Base-by-base conservation (phyloP, 2,797 vertebrate genomes). In the Coilia nasus region DNA sequence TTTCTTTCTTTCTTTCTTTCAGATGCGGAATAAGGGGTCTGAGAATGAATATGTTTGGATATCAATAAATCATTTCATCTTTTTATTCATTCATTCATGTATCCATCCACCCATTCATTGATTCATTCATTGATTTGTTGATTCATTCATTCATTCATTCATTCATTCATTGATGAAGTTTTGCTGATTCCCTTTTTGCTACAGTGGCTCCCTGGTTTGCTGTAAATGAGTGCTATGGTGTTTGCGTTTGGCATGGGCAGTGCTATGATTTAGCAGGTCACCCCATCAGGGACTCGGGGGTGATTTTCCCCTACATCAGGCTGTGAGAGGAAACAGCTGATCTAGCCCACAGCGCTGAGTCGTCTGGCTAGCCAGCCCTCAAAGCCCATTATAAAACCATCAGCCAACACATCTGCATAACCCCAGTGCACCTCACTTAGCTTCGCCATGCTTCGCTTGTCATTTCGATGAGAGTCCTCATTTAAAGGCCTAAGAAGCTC, bases 361-460 rank as follows among this genome's bases (percentile, higher is more conserved):
- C 71, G 41, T 86, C 83, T 86, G 82, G 81, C 35, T 31, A 46
- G 47, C 31, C 84, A 82, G 78, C 28, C 81, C 83, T 88, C 83
- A 50, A 75, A 83, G n/a, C 81, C 83, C 83, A 88, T 86, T 88
- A 88, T 85, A 85, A 88, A 88, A 83, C 83, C 82, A 88, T 86
- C 87, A 88, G 82, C 83, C 41, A 57, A 60, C 75, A 86, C 60
- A 78, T 78, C 35, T 78, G 71, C 71, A 78, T 35, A 44, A 35
- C 71, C 31, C 17, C 35, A 44, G 35, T 7, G 71, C 15, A 44
- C 6, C 35, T 78, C 35, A 78, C 21, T 78, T 78, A 78, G 71
- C 31, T 6, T 1, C 17, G 71, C 9, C 17, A 44, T 21, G 35
- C 71, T 78, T 21, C 15, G 31, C 31, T 78, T 44, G 35, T 21